Conservation (phyloP, 2,113 vertebrate species). For the Apteryx mantelli region DNA sequence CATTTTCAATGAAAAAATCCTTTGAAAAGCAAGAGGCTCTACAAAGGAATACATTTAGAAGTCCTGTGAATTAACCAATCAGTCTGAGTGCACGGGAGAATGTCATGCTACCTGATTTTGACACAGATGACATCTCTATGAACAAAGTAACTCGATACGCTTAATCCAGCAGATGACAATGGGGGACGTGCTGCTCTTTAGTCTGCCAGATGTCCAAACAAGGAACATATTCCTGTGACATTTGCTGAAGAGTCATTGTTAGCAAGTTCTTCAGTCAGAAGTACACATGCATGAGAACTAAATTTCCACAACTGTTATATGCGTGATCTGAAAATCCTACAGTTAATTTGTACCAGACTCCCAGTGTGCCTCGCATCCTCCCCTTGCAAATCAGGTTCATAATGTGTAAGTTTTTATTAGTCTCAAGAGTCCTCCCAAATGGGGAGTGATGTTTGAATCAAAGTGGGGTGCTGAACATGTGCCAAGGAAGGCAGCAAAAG, state of each 20-base stretch:
- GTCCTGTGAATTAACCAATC: constrained; percentile 28
- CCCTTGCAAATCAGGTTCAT: background rate
- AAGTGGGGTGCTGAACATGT: constrained; percentile 47
- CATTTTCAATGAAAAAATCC: background rate
- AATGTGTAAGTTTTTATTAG: constrained; percentile 11
- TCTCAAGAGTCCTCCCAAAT: constrained; percentile 25
- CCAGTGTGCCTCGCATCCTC: background rate
- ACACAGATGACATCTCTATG: background rate
- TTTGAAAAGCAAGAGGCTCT: background rate
- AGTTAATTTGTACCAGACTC: background rate
- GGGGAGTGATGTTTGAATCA: constrained; percentile 23
- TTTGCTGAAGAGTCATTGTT: background rate
- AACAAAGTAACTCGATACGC: background rate
- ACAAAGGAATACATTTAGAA: background rate
- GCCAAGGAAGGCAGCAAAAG: constrained; percentile 55
- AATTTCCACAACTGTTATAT: background rate
- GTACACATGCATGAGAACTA: background rate
- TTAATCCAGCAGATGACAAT: background rate
- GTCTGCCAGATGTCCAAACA: background rate
- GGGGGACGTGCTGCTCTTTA: background rate
- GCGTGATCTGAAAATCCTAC: background rate
- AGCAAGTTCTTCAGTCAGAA: background rate
- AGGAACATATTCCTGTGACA: background rate
- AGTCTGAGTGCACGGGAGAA: constrained; percentile 22
- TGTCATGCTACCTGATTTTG: background rate